These are phyloP conservation scores for Agrypnia vestita DNA, from an alignment of 1,140 invertebrate genomes.

Conservation along the genomic window DNA sequence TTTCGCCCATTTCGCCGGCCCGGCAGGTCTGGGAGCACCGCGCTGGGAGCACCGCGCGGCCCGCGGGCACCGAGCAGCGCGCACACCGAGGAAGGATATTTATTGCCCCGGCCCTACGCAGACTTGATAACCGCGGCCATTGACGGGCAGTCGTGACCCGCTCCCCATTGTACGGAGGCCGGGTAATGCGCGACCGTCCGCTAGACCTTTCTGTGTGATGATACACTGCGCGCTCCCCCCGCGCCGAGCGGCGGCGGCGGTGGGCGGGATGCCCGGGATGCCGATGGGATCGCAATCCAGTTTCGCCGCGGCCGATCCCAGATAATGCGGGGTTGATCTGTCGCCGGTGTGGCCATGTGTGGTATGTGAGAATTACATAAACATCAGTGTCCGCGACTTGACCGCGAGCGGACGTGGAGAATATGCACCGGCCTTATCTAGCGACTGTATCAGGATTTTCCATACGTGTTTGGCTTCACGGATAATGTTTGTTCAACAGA, in stretches of 20 bases:
- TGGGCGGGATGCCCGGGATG: conserved; percentile 24
- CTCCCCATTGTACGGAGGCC: conserved; percentile 53
- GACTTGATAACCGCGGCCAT: conserved; percentile 46
- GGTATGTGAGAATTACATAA: conserved; percentile 34
- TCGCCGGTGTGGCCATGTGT: conserved; percentile 25
- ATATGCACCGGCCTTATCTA: neutral
- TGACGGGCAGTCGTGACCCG: conserved; percentile 57
- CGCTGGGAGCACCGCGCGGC: neutral
- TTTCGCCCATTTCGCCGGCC: no score
- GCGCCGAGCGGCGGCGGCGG: conserved; percentile 9
- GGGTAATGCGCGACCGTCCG: conserved; percentile 49
- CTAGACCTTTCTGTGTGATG: conserved; percentile 28
- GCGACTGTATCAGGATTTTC: no score
- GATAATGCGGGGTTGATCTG: conserved; percentile 32
- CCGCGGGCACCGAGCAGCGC: neutral
- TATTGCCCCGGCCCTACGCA: conserved; percentile 41
- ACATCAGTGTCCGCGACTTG: conserved; percentile 24
- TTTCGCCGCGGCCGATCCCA: conserved; percentile 10
- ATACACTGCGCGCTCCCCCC: conserved; percentile 10
- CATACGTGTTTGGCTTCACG: no score
- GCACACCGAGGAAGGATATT: conserved; percentile 43
- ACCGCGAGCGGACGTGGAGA: conserved; percentile 18
- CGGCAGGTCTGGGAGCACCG: neutral
- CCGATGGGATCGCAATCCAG: conserved; percentile 41
- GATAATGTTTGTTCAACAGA: no score